Evolutionary conservation across 1,140 invertebrate genomes (phyloP).

Genomic region (Drosophila ohnishii): DNA sequence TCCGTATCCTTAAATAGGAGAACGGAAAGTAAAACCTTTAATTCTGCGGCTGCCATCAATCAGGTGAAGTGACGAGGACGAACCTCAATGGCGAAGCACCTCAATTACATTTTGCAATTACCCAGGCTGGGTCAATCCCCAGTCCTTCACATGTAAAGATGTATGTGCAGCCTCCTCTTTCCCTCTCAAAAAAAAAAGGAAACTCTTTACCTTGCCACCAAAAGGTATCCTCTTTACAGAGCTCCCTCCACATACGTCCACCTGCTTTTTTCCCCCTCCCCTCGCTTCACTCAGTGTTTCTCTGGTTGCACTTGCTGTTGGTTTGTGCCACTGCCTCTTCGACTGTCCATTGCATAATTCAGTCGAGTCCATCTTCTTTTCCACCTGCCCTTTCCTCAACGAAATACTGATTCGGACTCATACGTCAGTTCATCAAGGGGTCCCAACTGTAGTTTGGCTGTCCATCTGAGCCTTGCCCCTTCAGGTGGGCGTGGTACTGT

Average conservation of each 20-base stretch:
- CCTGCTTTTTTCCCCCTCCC: background rate
- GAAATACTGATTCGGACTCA: conserved; percentile 45
- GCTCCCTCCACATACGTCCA: background rate
- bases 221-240: conserved; percentile 43
- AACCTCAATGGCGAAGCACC: conserved; percentile 27
- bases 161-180: conserved; percentile 10
- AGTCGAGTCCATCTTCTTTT: conserved; percentile 39
- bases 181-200: background rate
- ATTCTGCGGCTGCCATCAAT: conserved; percentile 30
- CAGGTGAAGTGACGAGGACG: conserved; percentile 30
- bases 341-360: conserved; percentile 55
- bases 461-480: conserved; percentile 9
- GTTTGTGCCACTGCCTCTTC: conserved; percentile 15
- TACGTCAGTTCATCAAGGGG: conserved; percentile 48
- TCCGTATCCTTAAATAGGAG: background rate
- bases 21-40: background rate
- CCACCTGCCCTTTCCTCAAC: conserved; percentile 1
- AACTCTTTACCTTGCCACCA: conserved; percentile 16
- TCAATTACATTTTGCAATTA: conserved; percentile 59
- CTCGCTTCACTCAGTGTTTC: conserved; percentile 18
- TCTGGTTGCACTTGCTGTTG: conserved; percentile 10
- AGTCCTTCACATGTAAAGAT: conserved; percentile 1
- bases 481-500: conserved; percentile 10
- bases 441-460: conserved; percentile 15
- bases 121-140: conserved; percentile 12